A percentile compares a stretch with the other conserved stretches of the same genome.
phyloP scores from a whole-genome alignment of 2,888 invertebrate species.

The Archips crataeganus region DNA sequence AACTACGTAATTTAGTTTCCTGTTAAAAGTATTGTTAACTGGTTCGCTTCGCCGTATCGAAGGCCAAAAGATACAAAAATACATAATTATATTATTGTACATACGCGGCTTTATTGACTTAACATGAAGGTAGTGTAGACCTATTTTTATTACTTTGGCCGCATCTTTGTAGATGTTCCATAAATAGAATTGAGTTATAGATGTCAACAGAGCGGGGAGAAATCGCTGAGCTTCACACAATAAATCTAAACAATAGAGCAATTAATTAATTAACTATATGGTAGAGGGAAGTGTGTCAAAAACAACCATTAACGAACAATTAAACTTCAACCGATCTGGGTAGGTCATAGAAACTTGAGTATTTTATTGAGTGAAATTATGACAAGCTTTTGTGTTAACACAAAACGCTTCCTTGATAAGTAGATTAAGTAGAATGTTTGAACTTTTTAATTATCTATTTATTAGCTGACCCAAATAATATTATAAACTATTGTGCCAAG shows the following conservation, averaged over 20 bases:
- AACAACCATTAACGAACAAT: slow-evolving; percentile 33
- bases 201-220: slow-evolving; percentile 31
- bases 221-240: slow-evolving; percentile 36
- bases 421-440: too few relatives aligned
- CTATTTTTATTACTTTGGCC: too few relatives aligned
- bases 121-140: too few relatives aligned
- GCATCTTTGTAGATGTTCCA: neutral
- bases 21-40: too few relatives aligned
- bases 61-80: too few relatives aligned
- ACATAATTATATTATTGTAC: too few relatives aligned
- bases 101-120: too few relatives aligned
- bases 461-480: too few relatives aligned
- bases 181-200: slow-evolving; percentile 14
- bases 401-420: neutral
- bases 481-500: too few relatives aligned
- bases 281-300: slow-evolving; percentile 39
- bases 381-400: neutral
- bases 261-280: slow-evolving; percentile 35
- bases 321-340: slow-evolving; percentile 25
- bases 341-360: slow-evolving; percentile 17
- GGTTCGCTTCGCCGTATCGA: too few relatives aligned
- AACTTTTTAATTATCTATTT: neutral
- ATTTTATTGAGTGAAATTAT: neutral
- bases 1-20: too few relatives aligned
- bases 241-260: slow-evolving; percentile 32